Conservation (phyloP, 2,797 vertebrate genomes). For the Taenioides sp. region DNA sequence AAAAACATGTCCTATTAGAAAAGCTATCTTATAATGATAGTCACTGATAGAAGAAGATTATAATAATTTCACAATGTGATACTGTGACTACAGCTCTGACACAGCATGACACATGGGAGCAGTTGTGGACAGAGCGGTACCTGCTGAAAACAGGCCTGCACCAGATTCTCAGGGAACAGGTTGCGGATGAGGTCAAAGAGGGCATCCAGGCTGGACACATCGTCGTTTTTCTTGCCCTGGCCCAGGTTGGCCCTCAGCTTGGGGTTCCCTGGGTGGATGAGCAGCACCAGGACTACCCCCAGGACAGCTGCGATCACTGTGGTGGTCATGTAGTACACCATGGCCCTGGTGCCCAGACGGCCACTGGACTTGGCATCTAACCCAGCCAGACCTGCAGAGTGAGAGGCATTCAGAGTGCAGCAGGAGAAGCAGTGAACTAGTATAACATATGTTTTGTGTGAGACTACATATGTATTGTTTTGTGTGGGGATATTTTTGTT, state of each 20-base stretch:
- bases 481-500: too few relatives aligned
- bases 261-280: conserved; percentile 96
- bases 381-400: conserved; percentile 86
- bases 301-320: conserved; percentile 94
- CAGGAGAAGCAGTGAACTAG: neutral
- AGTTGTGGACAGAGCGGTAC: conserved; percentile 66
- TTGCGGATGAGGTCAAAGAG: conserved; percentile 97
- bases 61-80: neutral
- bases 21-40: too few relatives aligned
- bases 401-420: neutral
- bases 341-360: conserved; percentile 94
- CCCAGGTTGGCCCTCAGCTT: conserved; percentile 94
- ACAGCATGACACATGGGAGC: conserved; percentile 65
- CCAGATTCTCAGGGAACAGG: conserved; percentile 96
- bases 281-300: conserved; percentile 94
- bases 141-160: conserved; percentile 99
- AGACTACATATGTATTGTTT: neutral
- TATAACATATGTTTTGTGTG: neutral
- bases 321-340: conserved; percentile 97
- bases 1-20: too few relatives aligned
- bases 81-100: too few relatives aligned
- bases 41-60: too few relatives aligned
- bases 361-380: conserved; percentile 97
- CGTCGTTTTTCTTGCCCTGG: conserved; percentile 90
- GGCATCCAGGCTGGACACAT: conserved; percentile 96